Percentiles rank a stretch among this genome's conserved stretches.
These are phyloP conservation scores for Paramacrobiotus metropolitanus DNA, from an alignment of 1,140 invertebrate species.

Conservation along the genomic window DNA sequence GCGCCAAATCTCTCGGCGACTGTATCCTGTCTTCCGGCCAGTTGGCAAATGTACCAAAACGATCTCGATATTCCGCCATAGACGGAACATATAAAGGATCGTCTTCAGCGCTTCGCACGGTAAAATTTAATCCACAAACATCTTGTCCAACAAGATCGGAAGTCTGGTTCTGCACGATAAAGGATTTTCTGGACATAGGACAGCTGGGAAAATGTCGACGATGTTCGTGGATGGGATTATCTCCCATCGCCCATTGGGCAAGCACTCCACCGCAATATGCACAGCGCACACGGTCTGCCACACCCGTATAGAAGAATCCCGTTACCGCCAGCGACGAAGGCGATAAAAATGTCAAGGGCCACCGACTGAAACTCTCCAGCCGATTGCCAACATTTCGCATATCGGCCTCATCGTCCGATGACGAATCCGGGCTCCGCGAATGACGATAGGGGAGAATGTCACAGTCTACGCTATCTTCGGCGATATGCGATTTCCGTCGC, in stretches of 20 bases:
- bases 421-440: too few species aligned
- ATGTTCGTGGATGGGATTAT: constrained; percentile 40
- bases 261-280: constrained; percentile 44
- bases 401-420: neutral
- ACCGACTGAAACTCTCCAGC: constrained; percentile 38
- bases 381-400: constrained; percentile 12
- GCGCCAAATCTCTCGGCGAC: constrained; percentile 13
- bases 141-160: neutral
- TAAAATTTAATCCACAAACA: neutral
- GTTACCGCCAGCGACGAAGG: constrained; percentile 51
- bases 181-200: too few species aligned
- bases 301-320: constrained; percentile 68
- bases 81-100: neutral
- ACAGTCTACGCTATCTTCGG: too few species aligned
- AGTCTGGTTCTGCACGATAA: too few species aligned
- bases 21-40: neutral
- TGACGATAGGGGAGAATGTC: too few species aligned
- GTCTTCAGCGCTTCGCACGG: neutral
- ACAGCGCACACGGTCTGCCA: constrained; percentile 41
- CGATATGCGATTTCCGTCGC: too few species aligned
- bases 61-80: neutral
- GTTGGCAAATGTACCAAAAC: neutral
- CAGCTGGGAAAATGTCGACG: constrained; percentile 36
- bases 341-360: constrained; percentile 37
- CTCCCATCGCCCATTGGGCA: constrained; percentile 45